Conservation (phyloP, 2,113 vertebrate species). For the Crocuta crocuta region DNA sequence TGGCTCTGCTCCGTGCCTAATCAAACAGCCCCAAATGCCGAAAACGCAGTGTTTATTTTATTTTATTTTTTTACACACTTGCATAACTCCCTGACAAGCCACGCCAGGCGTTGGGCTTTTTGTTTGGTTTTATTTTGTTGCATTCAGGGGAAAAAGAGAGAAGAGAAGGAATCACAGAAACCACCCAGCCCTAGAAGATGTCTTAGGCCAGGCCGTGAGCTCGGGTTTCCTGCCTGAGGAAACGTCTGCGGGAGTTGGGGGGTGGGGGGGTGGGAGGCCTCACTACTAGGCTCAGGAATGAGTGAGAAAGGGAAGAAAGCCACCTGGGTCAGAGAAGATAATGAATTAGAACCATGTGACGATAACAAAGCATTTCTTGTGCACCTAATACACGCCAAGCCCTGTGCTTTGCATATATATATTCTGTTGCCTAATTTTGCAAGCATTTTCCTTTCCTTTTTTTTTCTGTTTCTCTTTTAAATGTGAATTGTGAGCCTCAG, state of each 20-base stretch:
- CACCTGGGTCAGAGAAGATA: slow-evolving; percentile 71
- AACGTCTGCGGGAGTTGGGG: slow-evolving; percentile 67
- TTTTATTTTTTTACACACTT: slow-evolving; percentile 85
- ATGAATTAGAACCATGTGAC: slow-evolving; percentile 74
- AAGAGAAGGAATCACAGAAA: slow-evolving; percentile 72
- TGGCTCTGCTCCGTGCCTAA: slow-evolving; percentile 76
- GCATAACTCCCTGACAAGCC: slow-evolving; percentile 83
- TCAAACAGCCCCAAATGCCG: slow-evolving; percentile 81
- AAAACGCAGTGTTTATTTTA: slow-evolving; percentile 84
- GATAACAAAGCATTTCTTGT: slow-evolving; percentile 43
- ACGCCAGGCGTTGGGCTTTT: slow-evolving; percentile 80
- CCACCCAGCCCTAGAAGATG: slow-evolving; percentile 67
- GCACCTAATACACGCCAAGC: slow-evolving; percentile 45
- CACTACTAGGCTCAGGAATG: slow-evolving; percentile 64
- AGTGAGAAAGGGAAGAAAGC: slow-evolving; percentile 60
- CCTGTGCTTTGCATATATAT: neutral
- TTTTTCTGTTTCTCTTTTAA: neutral
- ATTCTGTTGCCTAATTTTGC: slow-evolving; percentile 4
- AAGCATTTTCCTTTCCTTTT: neutral
- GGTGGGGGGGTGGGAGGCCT: slow-evolving; percentile 40
- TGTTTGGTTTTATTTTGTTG: slow-evolving; percentile 84
- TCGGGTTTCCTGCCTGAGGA: slow-evolving; percentile 80
- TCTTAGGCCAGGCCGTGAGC: slow-evolving; percentile 69
- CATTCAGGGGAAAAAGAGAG: slow-evolving; percentile 60
- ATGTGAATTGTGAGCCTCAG: slow-evolving; percentile 4